Evolutionary conservation across 1,140 invertebrate species (phyloP), one percentile per base, ranked within the genome.

Genomic region (Zaprionus kolodkinae): DNA sequence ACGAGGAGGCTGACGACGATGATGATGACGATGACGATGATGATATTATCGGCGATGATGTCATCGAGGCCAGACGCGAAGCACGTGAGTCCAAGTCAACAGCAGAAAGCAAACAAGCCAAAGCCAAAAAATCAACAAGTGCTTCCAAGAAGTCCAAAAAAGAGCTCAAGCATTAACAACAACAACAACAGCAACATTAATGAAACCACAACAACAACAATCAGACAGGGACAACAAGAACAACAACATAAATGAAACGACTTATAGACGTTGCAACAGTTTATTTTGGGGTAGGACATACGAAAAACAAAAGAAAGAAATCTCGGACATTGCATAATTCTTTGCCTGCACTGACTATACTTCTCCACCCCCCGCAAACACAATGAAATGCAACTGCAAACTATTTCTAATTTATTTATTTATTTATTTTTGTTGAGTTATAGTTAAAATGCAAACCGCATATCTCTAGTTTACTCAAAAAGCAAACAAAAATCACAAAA

Each of bases 1-100:
- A 96, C 25, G 95, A 95, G 72, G 72, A 74, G 59, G 79, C 76
- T 54, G 83, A 89, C 27, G 95, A 96, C 36, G 96, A 96, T 11
- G 96, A 96, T 12, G 96, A 96, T 9, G 96, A 96, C 65, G 96
- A 96, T 38, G 96, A 96, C 74, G 94, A 95, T 59, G 95, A 95
- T 68, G 94, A 94, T 81, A 93, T 95, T 62, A 94, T 94, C 74
- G 94, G 95, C 75, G 93, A 94, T 63, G 95, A 96, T 87, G 95
- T 96, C 90, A 95, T 95, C 83, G 94, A 94, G 91, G 95, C 95
- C 73, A 94, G 95, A 93, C 93, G 94, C 85, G 81, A 92, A 92
- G 94, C 96, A 96, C 96, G 96, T 96, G 96, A 96, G 96, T 96
- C 96, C 89, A 96, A 96, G 95, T 95, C 95, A 93, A 92, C 94